A percentile compares a stretch with the other conserved stretches of the same genome.
These are phyloP conservation scores for Marcusenius ussheri DNA, from an alignment of 2,113 vertebrate species.

Conservation along the genomic window DNA sequence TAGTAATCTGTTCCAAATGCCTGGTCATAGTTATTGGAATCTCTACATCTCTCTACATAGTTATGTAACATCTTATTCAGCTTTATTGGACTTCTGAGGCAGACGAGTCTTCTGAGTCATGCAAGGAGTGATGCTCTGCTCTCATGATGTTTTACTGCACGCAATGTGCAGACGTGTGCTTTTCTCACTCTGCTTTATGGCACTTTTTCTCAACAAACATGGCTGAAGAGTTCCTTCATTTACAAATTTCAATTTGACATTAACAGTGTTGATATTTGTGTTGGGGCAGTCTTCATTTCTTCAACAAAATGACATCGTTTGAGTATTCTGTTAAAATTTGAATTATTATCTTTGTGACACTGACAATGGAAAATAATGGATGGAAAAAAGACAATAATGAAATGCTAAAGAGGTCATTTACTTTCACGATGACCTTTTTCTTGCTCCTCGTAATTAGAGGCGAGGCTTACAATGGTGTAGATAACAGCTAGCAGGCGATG, in stretches of 20 bases:
- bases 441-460: conserved; percentile 42
- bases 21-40: conserved; percentile 20
- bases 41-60: background rate
- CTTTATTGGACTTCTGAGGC: conserved; percentile 28
- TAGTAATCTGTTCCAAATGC: conserved; percentile 16
- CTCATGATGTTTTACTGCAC: conserved; percentile 47
- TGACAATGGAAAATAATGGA: background rate
- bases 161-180: conserved; percentile 38
- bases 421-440: conserved; percentile 43
- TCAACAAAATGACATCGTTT: background rate
- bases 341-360: conserved; percentile 15
- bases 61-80: conserved; percentile 30
- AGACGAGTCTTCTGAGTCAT: conserved; percentile 28
- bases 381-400: conserved; percentile 38
- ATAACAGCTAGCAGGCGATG: conserved; percentile 27
- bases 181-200: conserved; percentile 50
- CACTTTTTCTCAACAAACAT: conserved; percentile 30
- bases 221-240: background rate
- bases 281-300: background rate
- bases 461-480: conserved; percentile 35
- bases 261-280: background rate
- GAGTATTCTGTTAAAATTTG: conserved; percentile 13
- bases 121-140: conserved; percentile 40
- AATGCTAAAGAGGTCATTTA: conserved; percentile 45
- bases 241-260: conserved; percentile 18